Conservation (phyloP, 1,140 invertebrate species). For the Caenorhabditis inopinata region DNA sequence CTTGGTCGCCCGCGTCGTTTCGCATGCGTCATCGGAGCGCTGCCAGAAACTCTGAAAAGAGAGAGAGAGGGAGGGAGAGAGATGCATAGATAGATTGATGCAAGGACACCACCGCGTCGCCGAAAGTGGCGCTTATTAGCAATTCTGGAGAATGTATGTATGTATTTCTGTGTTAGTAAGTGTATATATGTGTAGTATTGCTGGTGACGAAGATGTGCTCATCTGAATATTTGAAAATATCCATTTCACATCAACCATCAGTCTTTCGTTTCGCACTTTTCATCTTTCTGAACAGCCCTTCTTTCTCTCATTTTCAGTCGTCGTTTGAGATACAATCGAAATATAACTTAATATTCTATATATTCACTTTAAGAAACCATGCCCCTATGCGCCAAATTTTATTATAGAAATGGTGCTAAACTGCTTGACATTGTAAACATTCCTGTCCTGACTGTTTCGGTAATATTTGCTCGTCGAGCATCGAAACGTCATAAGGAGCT, state of each 20-base stretch:
- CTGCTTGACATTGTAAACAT: no score
- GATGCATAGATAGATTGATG: no score
- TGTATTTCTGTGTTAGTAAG: background rate
- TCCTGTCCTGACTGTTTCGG: no score
- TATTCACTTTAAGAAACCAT: no score
- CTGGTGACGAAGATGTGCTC: background rate
- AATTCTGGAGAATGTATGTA: conserved; percentile 27
- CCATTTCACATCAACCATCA: conserved; percentile 1
- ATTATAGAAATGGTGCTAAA: no score
- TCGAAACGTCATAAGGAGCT: background rate
- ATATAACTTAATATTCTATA: background rate
- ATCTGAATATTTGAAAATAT: background rate
- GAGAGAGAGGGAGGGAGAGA: no score
- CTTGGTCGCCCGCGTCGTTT: no score
- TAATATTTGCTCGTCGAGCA: background rate
- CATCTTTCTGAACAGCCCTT: background rate
- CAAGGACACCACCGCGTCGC: conserved; percentile 24
- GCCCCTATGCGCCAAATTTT: no score
- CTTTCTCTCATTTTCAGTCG: background rate
- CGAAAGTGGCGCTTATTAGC: conserved; percentile 32
- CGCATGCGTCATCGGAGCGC: conserved; percentile 24
- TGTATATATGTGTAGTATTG: background rate
- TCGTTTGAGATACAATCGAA: background rate
- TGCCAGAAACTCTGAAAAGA: background rate
- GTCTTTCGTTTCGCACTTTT: background rate